phyloP scores from a whole-genome alignment of 2,888 invertebrate genomes.

The Caenorhabditis imperialis region DNA sequence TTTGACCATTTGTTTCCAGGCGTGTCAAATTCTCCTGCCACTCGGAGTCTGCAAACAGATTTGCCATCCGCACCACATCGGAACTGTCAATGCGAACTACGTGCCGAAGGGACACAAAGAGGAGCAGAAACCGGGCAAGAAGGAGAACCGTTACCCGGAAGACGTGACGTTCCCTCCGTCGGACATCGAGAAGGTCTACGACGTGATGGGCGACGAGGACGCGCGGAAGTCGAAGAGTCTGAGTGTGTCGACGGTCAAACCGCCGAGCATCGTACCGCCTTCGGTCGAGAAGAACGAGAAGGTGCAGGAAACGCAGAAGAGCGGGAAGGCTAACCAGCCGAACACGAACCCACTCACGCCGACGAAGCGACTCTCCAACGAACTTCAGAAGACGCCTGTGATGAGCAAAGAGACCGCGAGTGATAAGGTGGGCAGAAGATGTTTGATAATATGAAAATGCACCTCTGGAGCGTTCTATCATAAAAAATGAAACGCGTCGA shows the following conservation, averaged over 20 bases:
- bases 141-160: slow-evolving; percentile 46
- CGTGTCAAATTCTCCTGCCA: slow-evolving; percentile 32
- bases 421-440: slow-evolving; percentile 5
- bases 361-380: background rate
- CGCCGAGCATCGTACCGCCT: too few species aligned
- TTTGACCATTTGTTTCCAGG: slow-evolving; percentile 2
- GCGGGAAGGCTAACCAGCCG: background rate
- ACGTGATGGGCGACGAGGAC: slow-evolving; percentile 45
- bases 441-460: too few species aligned
- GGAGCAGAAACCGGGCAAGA: slow-evolving; percentile 17
- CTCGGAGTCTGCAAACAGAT: slow-evolving; percentile 38
- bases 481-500: background rate
- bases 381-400: background rate
- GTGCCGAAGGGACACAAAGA: slow-evolving; percentile 16
- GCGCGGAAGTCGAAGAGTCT: slow-evolving; percentile 15
- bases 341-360: background rate
- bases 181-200: slow-evolving; percentile 46
- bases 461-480: background rate
- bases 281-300: too few species aligned
- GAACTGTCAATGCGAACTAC: slow-evolving; percentile 27
- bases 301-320: slow-evolving; percentile 8
- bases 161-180: slow-evolving; percentile 50
- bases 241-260: slow-evolving; percentile 3
- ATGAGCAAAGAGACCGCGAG: background rate
- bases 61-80: slow-evolving; percentile 32